Evolutionary conservation across 2,888 invertebrate species (phyloP).

Genomic region (Cyclophora albipunctata): DNA sequence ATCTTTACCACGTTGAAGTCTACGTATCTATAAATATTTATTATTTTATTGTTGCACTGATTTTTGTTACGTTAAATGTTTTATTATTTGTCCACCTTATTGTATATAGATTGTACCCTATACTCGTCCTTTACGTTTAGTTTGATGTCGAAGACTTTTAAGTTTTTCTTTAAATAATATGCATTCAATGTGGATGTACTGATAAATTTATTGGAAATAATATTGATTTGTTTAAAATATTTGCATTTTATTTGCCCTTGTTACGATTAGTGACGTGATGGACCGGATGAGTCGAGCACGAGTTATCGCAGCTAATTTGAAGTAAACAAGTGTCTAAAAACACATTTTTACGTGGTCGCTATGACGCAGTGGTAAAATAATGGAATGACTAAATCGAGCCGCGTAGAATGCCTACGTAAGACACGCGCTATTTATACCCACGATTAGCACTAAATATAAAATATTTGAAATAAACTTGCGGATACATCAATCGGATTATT

Average conservation of each 20-base stretch:
- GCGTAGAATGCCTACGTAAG: conserved; percentile 19
- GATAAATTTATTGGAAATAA: conserved; percentile 74
- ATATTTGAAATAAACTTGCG: too few species aligned
- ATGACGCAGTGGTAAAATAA: conserved; percentile 37
- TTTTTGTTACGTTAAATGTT: conserved; percentile 72
- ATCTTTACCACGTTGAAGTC: conserved; percentile 70
- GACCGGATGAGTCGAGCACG: background rate
- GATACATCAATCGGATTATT: too few species aligned
- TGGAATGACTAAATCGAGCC: conserved; percentile 35
- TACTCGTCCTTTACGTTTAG: conserved; percentile 59
- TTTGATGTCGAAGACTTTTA: conserved; percentile 65
- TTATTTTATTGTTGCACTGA: conserved; percentile 74
- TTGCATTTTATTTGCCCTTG: conserved; percentile 30
- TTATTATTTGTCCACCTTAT: conserved; percentile 67
- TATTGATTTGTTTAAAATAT: conserved; percentile 72
- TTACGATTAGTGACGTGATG: conserved; percentile 2
- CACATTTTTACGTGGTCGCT: conserved; percentile 4
- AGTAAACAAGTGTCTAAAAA: conserved; percentile 2
- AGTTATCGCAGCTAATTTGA: too few species aligned
- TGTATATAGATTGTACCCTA: conserved; percentile 66
- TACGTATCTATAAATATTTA: conserved; percentile 67
- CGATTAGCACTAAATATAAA: too few species aligned
- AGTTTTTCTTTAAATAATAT: conserved; percentile 61
- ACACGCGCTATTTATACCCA: conserved; percentile 30
- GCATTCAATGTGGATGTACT: conserved; percentile 73